These are phyloP conservation scores for Echiichthys vipera DNA, from an alignment of 2,797 vertebrate genomes.

Conservation along the genomic window DNA sequence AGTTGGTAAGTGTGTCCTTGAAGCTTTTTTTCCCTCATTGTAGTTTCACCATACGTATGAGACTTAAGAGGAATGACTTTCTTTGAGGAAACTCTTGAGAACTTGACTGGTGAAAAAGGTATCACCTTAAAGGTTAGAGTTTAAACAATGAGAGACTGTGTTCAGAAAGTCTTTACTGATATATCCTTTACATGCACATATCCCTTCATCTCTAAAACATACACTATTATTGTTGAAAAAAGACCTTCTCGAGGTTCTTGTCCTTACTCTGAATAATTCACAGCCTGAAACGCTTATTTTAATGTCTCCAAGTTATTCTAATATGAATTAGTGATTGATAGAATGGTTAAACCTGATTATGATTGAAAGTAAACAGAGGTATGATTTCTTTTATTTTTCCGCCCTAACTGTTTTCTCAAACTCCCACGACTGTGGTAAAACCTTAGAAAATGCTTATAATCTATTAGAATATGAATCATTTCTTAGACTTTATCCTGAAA, in stretches of 20 bases:
- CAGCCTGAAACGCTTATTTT: not conserved
- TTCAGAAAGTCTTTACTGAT: constrained; percentile 53
- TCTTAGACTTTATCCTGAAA: not conserved
- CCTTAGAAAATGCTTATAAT: not conserved
- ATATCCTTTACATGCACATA: constrained; percentile 26
- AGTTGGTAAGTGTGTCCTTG: constrained; percentile 78
- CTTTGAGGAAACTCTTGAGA: constrained; percentile 26
- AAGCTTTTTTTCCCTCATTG: constrained; percentile 30
- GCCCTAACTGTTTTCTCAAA: not conserved
- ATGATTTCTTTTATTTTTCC: not conserved
- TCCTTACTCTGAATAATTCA: not conserved
- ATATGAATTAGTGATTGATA: not conserved
- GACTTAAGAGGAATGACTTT: constrained; percentile 18
- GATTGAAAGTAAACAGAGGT: not conserved
- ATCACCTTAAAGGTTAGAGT: constrained; percentile 29
- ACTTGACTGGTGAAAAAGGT: constrained; percentile 31
- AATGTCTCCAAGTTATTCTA: not conserved
- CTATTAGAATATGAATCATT: not conserved
- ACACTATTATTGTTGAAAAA: not conserved
- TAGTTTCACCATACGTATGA: constrained; percentile 29
- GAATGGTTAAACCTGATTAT: not conserved
- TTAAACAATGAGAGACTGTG: constrained; percentile 40
- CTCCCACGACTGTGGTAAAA: not conserved
- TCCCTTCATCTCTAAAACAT: constrained; percentile 13
- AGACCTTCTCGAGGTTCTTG: not conserved